Evolutionary conservation across 2,113 vertebrate genomes (phyloP).

Genomic region (Astur gentilis): DNA sequence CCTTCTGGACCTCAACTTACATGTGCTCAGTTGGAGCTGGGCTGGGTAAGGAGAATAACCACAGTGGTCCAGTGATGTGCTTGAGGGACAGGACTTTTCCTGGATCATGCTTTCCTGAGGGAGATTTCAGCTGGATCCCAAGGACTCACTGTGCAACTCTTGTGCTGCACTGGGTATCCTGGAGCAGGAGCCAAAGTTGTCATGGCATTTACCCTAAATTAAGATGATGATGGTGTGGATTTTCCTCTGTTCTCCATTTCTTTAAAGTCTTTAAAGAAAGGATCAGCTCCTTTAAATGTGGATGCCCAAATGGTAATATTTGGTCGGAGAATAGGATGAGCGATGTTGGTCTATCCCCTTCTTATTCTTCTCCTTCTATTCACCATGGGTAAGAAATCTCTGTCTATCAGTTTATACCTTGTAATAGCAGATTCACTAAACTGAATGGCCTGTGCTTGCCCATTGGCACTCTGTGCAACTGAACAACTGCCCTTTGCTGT

Average conservation of each 20-base stretch:
- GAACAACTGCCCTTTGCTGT: neutral
- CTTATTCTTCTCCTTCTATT: neutral
- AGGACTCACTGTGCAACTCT: neutral
- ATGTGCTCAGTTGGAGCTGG: neutral
- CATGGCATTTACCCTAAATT: neutral
- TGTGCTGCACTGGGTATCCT: neutral
- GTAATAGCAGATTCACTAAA: neutral
- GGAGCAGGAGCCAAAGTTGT: neutral
- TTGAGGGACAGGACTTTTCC: neutral
- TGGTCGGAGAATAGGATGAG: fast-evolving
- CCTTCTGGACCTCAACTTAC: neutral
- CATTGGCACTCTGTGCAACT: neutral
- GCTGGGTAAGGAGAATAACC: neutral
- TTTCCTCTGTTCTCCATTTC: neutral
- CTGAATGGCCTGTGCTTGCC: neutral
- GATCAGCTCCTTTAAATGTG: neutral
- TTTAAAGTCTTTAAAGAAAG: neutral
- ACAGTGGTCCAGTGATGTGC: neutral
- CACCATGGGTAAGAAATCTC: neutral
- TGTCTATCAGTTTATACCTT: neutral
- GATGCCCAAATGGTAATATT: neutral
- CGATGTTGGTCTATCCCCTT: fast-evolving
- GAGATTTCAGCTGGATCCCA: neutral
- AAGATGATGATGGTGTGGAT: neutral
- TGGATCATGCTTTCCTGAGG: fast-evolving